These are phyloP conservation scores for Rhinoraja longicauda DNA, from an alignment of 2,797 vertebrate genomes.

Conservation along the genomic window DNA sequence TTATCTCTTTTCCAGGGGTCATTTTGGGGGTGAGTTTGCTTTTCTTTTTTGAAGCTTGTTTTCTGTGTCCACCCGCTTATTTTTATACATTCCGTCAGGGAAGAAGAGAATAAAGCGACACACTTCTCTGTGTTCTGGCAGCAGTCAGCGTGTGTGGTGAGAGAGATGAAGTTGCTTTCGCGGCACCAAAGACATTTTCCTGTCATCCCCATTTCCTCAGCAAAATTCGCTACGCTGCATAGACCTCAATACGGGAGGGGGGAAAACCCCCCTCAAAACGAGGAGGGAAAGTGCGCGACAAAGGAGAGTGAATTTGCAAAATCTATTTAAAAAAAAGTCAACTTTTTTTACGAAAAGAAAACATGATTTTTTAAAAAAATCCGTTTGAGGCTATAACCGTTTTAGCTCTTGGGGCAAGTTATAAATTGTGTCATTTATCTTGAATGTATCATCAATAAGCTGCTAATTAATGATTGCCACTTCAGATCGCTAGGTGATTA, in stretches of 20 bases:
- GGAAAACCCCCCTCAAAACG: slow-evolving; percentile 55
- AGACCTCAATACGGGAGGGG: slow-evolving; percentile 78
- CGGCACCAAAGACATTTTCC: slow-evolving; percentile 94
- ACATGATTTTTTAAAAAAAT: slow-evolving; percentile 45
- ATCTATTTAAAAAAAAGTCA: slow-evolving; percentile 50
- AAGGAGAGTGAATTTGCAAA: slow-evolving; percentile 49
- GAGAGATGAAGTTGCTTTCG: slow-evolving; percentile 82
- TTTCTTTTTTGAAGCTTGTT: slow-evolving; percentile 62
- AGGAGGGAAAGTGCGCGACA: neutral
- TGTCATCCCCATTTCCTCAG: slow-evolving; percentile 89
- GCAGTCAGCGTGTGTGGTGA: slow-evolving; percentile 30
- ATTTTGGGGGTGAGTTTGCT: slow-evolving; percentile 52
- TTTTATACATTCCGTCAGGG: slow-evolving; percentile 99
- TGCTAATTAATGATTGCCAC: slow-evolving; percentile 99
- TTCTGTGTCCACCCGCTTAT: slow-evolving; percentile 60
- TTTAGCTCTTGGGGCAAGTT: slow-evolving; percentile 93
- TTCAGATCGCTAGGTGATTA: slow-evolving; percentile 97
- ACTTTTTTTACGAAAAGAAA: slow-evolving; percentile 65
- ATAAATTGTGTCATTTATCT: slow-evolving; percentile 98
- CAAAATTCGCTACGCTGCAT: slow-evolving; percentile 96
- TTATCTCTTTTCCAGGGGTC: slow-evolving; percentile 54
- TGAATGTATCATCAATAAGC: slow-evolving; percentile 99
- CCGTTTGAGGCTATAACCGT: slow-evolving; percentile 82
- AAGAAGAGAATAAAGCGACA: slow-evolving; percentile 58
- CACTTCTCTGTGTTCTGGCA: slow-evolving; percentile 58